Conservation (phyloP, 2,113 vertebrate genomes). For the Vombatus ursinus region DNA sequence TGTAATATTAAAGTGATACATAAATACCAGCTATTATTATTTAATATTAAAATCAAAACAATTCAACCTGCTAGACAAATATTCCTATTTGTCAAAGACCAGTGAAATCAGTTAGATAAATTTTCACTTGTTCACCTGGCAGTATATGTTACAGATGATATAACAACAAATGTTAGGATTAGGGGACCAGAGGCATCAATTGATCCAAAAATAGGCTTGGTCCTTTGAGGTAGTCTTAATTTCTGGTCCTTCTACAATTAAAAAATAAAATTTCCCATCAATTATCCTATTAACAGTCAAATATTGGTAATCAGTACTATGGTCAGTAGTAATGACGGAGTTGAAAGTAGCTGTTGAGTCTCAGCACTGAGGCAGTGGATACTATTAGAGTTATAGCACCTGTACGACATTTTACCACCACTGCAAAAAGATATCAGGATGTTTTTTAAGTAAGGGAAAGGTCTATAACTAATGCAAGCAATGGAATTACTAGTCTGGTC, state of each 20-base stretch:
- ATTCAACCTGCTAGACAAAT: neutral
- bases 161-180: neutral
- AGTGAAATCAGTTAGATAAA: slow-evolving; percentile 37
- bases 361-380: neutral
- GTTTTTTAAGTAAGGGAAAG: neutral
- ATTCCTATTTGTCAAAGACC: neutral
- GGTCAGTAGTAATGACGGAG: neutral
- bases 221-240: neutral
- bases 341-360: neutral
- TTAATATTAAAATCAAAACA: neutral
- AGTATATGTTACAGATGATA: neutral
- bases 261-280: neutral
- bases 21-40: neutral
- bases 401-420: neutral
- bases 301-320: neutral
- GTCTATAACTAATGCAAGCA: neutral
- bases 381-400: neutral
- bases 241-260: neutral
- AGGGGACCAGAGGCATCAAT: neutral
- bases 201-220: neutral
- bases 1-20: neutral
- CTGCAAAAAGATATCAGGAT: neutral
- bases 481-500: neutral
- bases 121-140: neutral
- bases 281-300: neutral